phyloP scores from a whole-genome alignment of 2,888 invertebrate genomes.

The Diloba caeruleocephala region DNA sequence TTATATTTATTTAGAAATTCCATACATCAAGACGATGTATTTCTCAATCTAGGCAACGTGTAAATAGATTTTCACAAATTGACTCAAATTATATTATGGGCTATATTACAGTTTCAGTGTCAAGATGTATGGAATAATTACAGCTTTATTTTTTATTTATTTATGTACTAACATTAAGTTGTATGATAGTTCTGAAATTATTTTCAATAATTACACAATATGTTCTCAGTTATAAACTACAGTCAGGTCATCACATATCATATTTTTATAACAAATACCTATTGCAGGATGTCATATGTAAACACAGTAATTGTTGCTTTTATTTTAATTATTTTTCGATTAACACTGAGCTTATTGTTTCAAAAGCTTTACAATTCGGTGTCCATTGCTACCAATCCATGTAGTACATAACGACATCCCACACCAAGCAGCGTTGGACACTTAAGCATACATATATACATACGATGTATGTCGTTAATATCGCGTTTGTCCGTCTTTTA shows the following conservation, averaged over 20 bases:
- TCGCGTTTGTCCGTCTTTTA: conserved; percentile 68
- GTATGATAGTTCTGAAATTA: conserved; percentile 45
- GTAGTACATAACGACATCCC: conserved; percentile 30
- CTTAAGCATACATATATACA: conserved; percentile 55
- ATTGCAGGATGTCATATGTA: conserved; percentile 29
- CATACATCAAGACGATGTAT: conserved; percentile 29
- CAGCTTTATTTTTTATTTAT: conserved; percentile 8
- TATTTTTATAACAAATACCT: conserved; percentile 23
- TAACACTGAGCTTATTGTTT: neutral
- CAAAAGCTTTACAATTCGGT: neutral
- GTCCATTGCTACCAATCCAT: conserved; percentile 3
- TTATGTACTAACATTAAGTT: conserved; percentile 32
- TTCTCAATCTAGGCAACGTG: no score
- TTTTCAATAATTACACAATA: no score
- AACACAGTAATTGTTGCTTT: conserved; percentile 19
- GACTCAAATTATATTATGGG: no score
- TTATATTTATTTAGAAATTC: conserved; percentile 22
- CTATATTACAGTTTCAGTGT: neutral
- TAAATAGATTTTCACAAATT: no score
- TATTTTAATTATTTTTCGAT: neutral
- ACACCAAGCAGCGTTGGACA: conserved; percentile 52
- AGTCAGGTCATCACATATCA: no score
- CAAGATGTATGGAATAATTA: conserved; percentile 27
- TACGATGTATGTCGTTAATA: conserved; percentile 50
- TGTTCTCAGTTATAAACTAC: no score